Percentiles rank a stretch among this genome's conserved stretches.
phyloP scores from a whole-genome alignment of 2,888 invertebrate genomes.

The Lasiommata megera region DNA sequence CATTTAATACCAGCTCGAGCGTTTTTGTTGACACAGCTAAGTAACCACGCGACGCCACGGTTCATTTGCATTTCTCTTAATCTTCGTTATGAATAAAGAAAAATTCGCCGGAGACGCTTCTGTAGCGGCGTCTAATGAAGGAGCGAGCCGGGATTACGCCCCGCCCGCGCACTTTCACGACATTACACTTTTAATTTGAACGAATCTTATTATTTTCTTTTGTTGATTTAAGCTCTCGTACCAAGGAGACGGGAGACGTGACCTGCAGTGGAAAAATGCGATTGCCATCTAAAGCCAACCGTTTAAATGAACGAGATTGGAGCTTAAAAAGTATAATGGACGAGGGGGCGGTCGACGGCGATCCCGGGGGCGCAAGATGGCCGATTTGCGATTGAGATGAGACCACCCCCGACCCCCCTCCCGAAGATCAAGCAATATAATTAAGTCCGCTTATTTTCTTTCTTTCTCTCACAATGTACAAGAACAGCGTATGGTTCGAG shows the following conservation, averaged over 20 bases:
- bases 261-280: slow-evolving; percentile 87
- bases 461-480: background rate
- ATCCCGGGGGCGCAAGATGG: slow-evolving; percentile 78
- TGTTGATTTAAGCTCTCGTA: slow-evolving; percentile 86
- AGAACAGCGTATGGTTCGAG: background rate
- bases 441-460: slow-evolving; percentile 53
- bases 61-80: slow-evolving; percentile 81
- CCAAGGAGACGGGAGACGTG: slow-evolving; percentile 83
- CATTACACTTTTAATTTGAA: slow-evolving; percentile 88
- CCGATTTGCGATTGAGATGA: slow-evolving; percentile 82
- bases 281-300: slow-evolving; percentile 86
- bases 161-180: slow-evolving; percentile 68
- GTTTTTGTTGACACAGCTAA: slow-evolving; percentile 77
- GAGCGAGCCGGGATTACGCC: slow-evolving; percentile 67
- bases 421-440: slow-evolving; percentile 77
- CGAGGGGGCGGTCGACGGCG: slow-evolving; percentile 75
- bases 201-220: slow-evolving; percentile 86
- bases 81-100: slow-evolving; percentile 81
- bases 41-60: slow-evolving; percentile 72
- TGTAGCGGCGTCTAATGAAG: slow-evolving; percentile 74
- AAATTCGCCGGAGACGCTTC: slow-evolving; percentile 73
- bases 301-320: slow-evolving; percentile 87
- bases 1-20: slow-evolving; percentile 46
- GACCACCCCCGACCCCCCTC: slow-evolving; percentile 59
- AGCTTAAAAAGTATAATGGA: slow-evolving; percentile 88